Evolutionary conservation across 1,140 invertebrate genomes (phyloP), one percentile per base, ranked within the genome.

Genomic region (Lasioglossum albipes): DNA sequence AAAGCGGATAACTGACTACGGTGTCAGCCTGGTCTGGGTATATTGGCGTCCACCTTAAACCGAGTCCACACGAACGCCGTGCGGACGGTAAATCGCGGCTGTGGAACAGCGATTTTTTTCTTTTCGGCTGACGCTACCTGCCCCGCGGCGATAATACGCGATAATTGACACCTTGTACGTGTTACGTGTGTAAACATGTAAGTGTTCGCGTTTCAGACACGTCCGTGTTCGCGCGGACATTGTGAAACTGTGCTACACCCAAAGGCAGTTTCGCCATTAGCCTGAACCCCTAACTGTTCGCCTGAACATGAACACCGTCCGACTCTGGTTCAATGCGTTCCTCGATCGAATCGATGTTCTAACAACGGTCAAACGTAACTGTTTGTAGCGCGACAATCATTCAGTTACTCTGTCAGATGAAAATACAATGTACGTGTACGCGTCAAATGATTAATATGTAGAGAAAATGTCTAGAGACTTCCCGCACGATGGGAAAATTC

Each of bases 131-230:
- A 79, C 84, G 84, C 57, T 84, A 75, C 80, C 52, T 61, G 81
- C 68, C 67, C 68, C 49, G 75, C 74, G 77, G 87, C 81, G 90
- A 90, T 92, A 92, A 92, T 90, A 79, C 84, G 79, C 83, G 89
- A 79, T 91, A 91, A 92, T 92, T 92, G 87, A 82, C 87, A 91
- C 86, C 79, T 61, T 80, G 84, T 85, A 87, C 86, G 83, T 82
- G 82, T 89, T 88, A 85, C 83, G 78, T 87, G 82, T 82, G 54
- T 70, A 65, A 54, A 68, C 49, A 68, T 16, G 42, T 65, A 75
- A 62, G 69, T 45, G 67, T 76, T 66, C 71, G 69, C 77, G 71
- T 79, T 79, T 74, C 62, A 57, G 59, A 59, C 52, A 74, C 77
- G 62, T 71, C 73, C 77, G 45, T 52, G 45, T 79, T 36, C 31